Percentiles rank a stretch among this genome's conserved stretches.
Conservation (phyloP, 2,113 vertebrate genomes). For the Azemiops feae region DNA sequence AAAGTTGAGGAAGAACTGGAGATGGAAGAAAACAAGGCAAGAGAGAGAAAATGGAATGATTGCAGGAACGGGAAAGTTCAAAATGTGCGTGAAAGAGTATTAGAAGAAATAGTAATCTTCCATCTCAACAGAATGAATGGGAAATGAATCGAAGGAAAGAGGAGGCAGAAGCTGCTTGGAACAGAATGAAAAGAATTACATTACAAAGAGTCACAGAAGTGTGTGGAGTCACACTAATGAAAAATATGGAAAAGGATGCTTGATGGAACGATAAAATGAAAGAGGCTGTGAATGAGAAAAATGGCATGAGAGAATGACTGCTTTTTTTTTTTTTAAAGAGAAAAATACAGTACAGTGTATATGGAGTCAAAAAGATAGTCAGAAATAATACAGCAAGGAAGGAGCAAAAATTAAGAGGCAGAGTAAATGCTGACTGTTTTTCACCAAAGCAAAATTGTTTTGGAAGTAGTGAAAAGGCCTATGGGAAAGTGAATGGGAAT, state of each 20-base stretch:
- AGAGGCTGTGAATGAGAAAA: not conserved
- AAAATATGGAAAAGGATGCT: not conserved
- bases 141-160: not conserved
- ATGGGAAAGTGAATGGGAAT: not conserved
- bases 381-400: not conserved
- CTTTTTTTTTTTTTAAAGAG: not conserved
- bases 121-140: not conserved
- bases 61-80: not conserved
- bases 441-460: not conserved
- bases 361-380: not conserved
- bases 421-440: not conserved
- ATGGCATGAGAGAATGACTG: not conserved
- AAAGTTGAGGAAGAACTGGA: not conserved
- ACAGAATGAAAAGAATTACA: not conserved
- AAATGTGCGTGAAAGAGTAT: not conserved
- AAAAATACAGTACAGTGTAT: not conserved
- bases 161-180: not conserved
- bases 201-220: not conserved
- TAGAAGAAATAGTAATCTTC: not conserved
- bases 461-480: not conserved
- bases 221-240: not conserved
- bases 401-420: not conserved
- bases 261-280: not conserved
- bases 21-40: not conserved
- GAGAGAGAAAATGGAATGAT: not conserved